A percentile compares a stretch with the other conserved stretches of the same genome.
Evolutionary conservation across 1,140 invertebrate species (phyloP).

Genomic region (Matsumurasca onukii): DNA sequence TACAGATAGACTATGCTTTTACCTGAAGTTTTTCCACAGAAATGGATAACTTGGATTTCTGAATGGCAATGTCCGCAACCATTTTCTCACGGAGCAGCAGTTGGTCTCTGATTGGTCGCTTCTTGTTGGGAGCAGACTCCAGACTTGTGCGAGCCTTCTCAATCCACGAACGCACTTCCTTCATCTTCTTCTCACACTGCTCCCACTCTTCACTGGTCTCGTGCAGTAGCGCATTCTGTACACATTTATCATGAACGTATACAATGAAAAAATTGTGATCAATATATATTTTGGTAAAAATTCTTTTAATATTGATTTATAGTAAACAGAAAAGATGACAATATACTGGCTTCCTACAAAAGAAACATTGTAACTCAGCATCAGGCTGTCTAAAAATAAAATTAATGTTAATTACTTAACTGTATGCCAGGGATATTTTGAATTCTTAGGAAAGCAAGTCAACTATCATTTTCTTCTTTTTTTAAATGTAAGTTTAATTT

Average conservation of each 20-base stretch:
- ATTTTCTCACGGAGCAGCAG: constrained; percentile 82
- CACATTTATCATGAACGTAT: no score
- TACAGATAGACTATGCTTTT: constrained; percentile 42
- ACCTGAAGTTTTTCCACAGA: constrained; percentile 91
- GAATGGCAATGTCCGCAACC: constrained; percentile 81
- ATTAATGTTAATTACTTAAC: no score
- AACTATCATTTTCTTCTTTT: no score
- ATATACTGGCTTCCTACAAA: no score
- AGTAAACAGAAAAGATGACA: background rate
- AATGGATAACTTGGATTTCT: constrained; percentile 86
- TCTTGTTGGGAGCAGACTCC: constrained; percentile 78
- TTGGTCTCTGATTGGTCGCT: constrained; percentile 82
- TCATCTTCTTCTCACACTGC: constrained; percentile 91
- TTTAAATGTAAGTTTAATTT: no score
- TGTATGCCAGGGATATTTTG: no score
- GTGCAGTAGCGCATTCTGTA: constrained; percentile 81
- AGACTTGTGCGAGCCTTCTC: constrained; percentile 79
- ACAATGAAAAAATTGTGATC: no score
- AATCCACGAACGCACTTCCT: constrained; percentile 84
- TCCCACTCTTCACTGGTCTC: constrained; percentile 94
- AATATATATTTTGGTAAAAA: no score
- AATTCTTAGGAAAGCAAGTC: no score
- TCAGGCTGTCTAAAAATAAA: no score
- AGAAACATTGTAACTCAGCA: no score
- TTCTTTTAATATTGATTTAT: no score